These are phyloP conservation scores for Rotaria socialis DNA, from an alignment of 2,888 invertebrate genomes.

Conservation along the genomic window DNA sequence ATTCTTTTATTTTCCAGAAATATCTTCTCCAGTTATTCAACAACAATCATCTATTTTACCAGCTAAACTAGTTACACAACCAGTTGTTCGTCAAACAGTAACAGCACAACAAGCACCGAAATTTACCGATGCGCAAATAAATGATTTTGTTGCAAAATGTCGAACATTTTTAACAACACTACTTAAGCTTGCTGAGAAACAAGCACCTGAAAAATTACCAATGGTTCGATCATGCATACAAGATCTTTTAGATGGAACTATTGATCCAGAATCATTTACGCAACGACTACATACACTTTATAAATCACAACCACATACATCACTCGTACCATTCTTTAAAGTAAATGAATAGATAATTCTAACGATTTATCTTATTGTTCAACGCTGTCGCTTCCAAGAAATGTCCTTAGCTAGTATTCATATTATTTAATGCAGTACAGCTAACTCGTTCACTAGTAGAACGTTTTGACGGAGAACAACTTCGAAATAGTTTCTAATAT, in stretches of 20 bases:
- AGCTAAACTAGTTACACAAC: not conserved
- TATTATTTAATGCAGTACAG: too few species aligned
- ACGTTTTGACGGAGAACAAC: too few species aligned
- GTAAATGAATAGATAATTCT: not conserved
- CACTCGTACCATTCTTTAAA: constrained; percentile 32
- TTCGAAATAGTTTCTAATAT: too few species aligned
- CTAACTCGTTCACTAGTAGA: too few species aligned
- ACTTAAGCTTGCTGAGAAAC: constrained; percentile 44
- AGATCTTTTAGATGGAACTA: constrained; percentile 28
- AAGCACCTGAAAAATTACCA: constrained; percentile 44
- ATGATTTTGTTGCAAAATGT: constrained; percentile 31
- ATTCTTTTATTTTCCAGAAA: not conserved
- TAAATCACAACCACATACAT: constrained; percentile 32
- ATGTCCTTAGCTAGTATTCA: too few species aligned
- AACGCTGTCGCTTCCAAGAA: too few species aligned
- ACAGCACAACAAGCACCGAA: not conserved
- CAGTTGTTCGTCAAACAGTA: constrained; percentile 14
- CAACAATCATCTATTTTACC: not conserved
- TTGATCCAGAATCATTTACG: constrained; percentile 31
- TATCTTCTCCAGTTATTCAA: not conserved
- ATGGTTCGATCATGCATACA: constrained; percentile 44
- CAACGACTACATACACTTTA: constrained; percentile 31
- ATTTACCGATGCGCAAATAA: constrained; percentile 6
- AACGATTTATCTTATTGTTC: too few species aligned
- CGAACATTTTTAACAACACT: constrained; percentile 44